Base-by-base conservation (phyloP, 2,113 vertebrate genomes). In the Oncorhynchus kisutch region DNA sequence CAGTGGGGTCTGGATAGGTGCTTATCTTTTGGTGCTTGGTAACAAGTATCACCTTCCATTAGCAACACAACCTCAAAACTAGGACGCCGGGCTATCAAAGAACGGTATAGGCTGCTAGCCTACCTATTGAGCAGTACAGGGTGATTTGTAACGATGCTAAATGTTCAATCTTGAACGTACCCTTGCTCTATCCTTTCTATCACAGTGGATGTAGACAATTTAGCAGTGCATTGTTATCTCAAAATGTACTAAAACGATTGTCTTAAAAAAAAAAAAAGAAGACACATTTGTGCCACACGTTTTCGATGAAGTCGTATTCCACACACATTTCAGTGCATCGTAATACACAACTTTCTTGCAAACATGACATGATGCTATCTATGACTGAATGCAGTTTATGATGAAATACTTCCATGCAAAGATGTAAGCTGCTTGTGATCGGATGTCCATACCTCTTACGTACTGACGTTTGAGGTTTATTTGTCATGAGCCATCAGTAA, bases 11-110 rank as follows among this genome's bases (percentile, higher is more conserved):
- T 79, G 82, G 74, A 83, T 78, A 70, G 86, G 88, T 88, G 84
- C 83, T 88, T 90, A 60, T 73, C 76, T 84, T 84, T 78, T 67
- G 86, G 88, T 88, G 85, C 86, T 88, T 89, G 59, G 79, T 49
- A 71, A 81, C 83, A 82, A 77, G 66, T 27, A 86, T 81, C 84
- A 66, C 82, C 85, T 78, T 85, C 80, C 74, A 74, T 73, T 25
- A 8, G 14, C 8, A 66, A 27, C 76, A 84, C 79, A 75, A 90
- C 87, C 88, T 87, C 84, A 88, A 78, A 25, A 54, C 25, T 34
- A 68, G 73, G 73, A 20, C 49, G 62, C n/a, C 18, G 70, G 31
- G 3, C 34, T 76, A 45, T 75, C 74, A 34, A 14, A 54, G 24
- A 78, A 73, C 1, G 12, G 60, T 67, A 29, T 9, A 20, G 49